phyloP scores from a whole-genome alignment of 2,113 vertebrate species.

The Archilochus colubris region DNA sequence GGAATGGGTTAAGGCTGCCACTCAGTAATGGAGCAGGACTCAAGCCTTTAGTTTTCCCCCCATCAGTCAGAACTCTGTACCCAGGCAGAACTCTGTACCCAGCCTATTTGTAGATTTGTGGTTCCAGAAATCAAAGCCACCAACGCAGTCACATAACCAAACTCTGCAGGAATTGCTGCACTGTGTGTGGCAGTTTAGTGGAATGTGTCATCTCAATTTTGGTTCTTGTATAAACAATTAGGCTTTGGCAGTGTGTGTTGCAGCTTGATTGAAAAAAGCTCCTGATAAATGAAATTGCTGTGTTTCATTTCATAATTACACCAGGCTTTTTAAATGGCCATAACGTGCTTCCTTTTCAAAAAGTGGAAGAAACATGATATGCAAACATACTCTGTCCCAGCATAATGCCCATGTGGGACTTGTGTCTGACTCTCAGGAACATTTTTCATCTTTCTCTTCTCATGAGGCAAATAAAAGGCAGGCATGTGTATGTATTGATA shows the following conservation, averaged over 20 bases:
- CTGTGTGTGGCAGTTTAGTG: neutral
- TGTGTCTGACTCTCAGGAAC: neutral
- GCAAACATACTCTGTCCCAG: neutral
- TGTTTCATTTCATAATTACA: slow-evolving; percentile 1
- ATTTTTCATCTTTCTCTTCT: neutral
- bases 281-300: neutral
- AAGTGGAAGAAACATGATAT: neutral
- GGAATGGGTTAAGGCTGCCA: neutral
- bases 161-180: neutral
- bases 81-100: neutral
- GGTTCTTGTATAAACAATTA: neutral
- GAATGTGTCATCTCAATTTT: neutral
- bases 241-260: neutral
- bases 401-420: neutral
- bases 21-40: neutral
- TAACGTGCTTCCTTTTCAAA: neutral
- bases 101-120: neutral
- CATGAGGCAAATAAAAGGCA: neutral
- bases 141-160: neutral
- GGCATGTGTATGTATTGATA: neutral
- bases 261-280: slow-evolving; percentile 34
- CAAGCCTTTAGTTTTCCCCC: neutral
- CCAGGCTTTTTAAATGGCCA: neutral
- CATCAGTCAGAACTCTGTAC: neutral
- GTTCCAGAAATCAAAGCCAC: neutral